Conservation (phyloP, 2,797 vertebrate genomes). For the Xerus rutilus region DNA sequence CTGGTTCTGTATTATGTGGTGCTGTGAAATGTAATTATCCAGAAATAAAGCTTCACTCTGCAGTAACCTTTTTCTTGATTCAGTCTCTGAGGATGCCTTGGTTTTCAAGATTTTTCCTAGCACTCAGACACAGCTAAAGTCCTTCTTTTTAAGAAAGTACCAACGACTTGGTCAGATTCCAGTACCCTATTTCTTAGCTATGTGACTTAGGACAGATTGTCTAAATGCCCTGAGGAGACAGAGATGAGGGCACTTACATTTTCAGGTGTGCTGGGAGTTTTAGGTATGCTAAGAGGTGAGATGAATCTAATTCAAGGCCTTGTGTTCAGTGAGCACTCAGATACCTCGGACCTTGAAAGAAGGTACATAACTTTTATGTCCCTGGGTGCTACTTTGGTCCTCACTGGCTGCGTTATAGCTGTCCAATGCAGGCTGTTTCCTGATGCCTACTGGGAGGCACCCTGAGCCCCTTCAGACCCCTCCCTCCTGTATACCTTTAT, state of each 20-base stretch:
- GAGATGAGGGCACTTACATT: neutral
- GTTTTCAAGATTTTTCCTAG: neutral
- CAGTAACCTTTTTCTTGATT: neutral
- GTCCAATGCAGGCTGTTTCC: too few species aligned
- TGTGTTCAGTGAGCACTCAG: neutral
- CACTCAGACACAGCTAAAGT: neutral
- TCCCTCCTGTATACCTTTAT: fast-evolving
- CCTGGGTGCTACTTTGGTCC: neutral
- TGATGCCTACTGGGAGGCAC: neutral
- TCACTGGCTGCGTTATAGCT: too few species aligned
- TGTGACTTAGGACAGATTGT: neutral
- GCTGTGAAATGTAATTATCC: neutral
- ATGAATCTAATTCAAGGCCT: neutral
- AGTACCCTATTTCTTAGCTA: neutral
- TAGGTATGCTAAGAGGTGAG: neutral
- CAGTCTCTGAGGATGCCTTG: neutral
- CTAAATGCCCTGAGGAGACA: neutral
- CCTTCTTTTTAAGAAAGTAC: neutral
- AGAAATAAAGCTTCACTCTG: neutral
- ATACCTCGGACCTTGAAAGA: neutral
- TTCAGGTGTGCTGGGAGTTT: neutral
- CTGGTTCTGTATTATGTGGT: neutral
- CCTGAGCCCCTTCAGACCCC: neutral
- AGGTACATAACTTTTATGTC: fast-evolving
- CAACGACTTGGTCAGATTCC: neutral